A percentile compares a stretch with the other conserved stretches of the same genome.
phyloP scores from a whole-genome alignment of 2,113 vertebrate species.

The Pelvicachromis taeniatus region DNA sequence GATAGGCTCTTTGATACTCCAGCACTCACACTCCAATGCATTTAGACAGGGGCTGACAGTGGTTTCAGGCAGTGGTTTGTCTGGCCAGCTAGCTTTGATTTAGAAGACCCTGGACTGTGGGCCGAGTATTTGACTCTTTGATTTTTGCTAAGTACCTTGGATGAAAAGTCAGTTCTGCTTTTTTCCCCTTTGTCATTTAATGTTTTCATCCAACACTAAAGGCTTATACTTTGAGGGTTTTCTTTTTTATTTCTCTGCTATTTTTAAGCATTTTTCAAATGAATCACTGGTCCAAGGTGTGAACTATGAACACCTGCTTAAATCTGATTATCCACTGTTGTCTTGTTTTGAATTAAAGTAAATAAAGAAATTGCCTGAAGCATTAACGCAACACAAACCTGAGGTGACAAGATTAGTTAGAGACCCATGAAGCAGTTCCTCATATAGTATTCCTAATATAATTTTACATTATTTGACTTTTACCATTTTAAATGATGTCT shows the following conservation, averaged over 20 bases:
- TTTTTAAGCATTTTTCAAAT: neutral
- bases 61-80: constrained; percentile 59
- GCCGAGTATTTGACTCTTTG: constrained; percentile 45
- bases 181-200: neutral
- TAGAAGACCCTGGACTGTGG: constrained; percentile 52
- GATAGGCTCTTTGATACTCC: constrained; percentile 55
- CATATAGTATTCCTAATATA: neutral
- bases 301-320: neutral
- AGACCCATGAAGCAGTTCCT: neutral
- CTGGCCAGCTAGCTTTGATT: constrained; percentile 57
- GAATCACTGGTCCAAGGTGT: neutral
- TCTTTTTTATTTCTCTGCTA: constrained; percentile 6
- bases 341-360: neutral
- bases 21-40: constrained; percentile 46
- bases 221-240: constrained; percentile 1
- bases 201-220: constrained; percentile 4
- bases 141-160: constrained; percentile 55
- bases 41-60: constrained; percentile 57
- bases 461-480: neutral
- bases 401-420: neutral
- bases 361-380: neutral
- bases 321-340: neutral
- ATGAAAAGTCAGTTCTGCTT: constrained; percentile 33
- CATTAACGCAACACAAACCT: neutral
- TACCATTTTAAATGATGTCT: neutral